Evolutionary conservation across 1,140 invertebrate species (phyloP), one percentile per base, ranked within the genome.

Genomic region (Aleiodes sp.): DNA sequence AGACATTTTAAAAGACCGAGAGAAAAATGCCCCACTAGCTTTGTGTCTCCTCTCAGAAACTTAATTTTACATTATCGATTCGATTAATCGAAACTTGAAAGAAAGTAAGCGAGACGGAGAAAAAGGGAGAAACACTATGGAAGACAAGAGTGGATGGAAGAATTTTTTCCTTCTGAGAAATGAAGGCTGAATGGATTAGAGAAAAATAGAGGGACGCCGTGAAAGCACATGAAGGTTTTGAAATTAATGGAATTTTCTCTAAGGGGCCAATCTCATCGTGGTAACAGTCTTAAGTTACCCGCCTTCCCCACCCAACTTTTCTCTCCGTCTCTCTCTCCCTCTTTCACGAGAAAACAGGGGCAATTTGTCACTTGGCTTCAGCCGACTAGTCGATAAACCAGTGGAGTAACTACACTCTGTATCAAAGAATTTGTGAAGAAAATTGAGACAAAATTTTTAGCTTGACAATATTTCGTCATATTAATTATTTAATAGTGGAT

Each of bases 331-430:
- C 16, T n/a, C 41, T 16, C 41, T 19, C 41, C 8, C 41, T 52
- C 46, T 24, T 21, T 52, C 46, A 24, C 21, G 16, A 21, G 19
- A 52, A 52, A 52, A 52, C 46, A 52, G 46, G 21, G 46, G 46
- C 46, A 52, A 52, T 52, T 52, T 52, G 46, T 52, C 46, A 52
- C 46, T 52, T 52, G 46, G 46, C 46, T 52, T 52, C 46, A 52
- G 46, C 46, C 46, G 19, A 19, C 21, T 24, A 52, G 46, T 52
- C 46, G 46, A 52, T 52, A 52, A 52, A 16, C 46, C 46, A 52
- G 21, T 52, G 46, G 19, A 52, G 46, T 9, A 52, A 21, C 19
- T 24, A 46, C 21, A 52, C 46, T 24, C n/a, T n/a, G n/a, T n/a
- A 52, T 52, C 46, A 52, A 52, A 16, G 26, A 52, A 52, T 52